phyloP scores from a whole-genome alignment of 2,113 vertebrate species.

The Clupea harengus region DNA sequence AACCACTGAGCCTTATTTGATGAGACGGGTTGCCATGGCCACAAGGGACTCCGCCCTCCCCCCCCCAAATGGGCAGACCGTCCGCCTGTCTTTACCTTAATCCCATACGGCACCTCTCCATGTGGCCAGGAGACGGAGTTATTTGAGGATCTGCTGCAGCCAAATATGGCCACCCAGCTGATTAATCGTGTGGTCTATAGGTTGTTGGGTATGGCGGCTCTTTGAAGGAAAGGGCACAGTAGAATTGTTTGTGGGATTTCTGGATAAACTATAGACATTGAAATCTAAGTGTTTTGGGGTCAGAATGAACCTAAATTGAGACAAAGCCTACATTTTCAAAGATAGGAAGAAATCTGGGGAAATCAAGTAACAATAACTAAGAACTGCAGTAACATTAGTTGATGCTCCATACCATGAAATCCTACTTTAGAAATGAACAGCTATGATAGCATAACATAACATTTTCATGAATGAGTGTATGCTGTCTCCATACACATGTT shows the following conservation, averaged over 20 bases:
- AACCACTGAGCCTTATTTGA: neutral
- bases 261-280: too few relatives aligned
- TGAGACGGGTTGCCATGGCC: slow-evolving; percentile 2
- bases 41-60: neutral
- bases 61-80: neutral
- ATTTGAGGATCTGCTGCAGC: neutral
- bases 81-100: neutral
- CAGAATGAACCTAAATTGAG: too few relatives aligned
- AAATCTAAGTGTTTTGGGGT: too few relatives aligned
- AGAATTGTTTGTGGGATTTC: too few relatives aligned
- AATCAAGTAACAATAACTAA: too few relatives aligned
- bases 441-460: too few relatives aligned
- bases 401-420: too few relatives aligned
- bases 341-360: too few relatives aligned
- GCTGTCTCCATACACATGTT: neutral
- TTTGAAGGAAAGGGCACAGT: too few relatives aligned
- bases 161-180: neutral
- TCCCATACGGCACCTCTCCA: neutral
- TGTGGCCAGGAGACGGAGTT: neutral
- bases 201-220: neutral
- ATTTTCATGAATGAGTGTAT: neutral
- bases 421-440: too few relatives aligned
- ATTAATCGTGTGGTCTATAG: neutral
- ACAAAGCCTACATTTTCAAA: too few relatives aligned
- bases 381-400: too few relatives aligned